These are phyloP conservation scores for Hyposoter didymator DNA, from an alignment of 2,888 invertebrate species.

Conservation along the genomic window DNA sequence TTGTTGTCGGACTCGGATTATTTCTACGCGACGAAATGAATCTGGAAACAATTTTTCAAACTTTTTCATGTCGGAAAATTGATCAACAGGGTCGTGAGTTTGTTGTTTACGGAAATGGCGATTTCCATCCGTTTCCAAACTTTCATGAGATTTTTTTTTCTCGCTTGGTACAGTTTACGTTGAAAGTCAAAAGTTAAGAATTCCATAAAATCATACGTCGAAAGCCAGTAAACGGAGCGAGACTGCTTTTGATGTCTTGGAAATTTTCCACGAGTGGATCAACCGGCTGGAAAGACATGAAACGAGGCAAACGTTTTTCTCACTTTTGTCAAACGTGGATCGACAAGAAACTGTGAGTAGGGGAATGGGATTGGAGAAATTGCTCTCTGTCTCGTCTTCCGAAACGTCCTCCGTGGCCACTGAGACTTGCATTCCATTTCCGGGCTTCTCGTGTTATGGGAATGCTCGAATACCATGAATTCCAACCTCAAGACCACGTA, in stretches of 20 bases:
- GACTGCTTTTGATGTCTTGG: constrained; percentile 62
- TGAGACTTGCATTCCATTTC: constrained; percentile 64
- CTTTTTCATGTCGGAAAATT: background rate
- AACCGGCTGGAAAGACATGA: constrained; percentile 3
- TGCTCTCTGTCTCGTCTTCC: constrained; percentile 54
- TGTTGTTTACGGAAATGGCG: background rate
- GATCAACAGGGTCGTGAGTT: background rate
- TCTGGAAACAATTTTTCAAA: constrained; percentile 13
- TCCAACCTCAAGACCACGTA: constrained; percentile 48
- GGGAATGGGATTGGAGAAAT: constrained; percentile 48
- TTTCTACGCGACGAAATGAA: constrained; percentile 67
- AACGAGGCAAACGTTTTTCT: constrained; percentile 21
- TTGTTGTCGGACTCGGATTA: constrained; percentile 21
- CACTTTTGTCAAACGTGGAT: background rate
- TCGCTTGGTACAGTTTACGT: background rate
- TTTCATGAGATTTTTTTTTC: background rate
- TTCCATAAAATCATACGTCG: background rate
- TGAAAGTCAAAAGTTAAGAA: background rate
- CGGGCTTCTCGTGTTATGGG: constrained; percentile 63
- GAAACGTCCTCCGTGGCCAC: constrained; percentile 15
- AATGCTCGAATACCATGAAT: constrained; percentile 76
- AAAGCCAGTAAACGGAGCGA: background rate
- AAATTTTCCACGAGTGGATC: constrained; percentile 26
- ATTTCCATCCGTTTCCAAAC: background rate
- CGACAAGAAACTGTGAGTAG: background rate